Conservation (phyloP, 2,888 invertebrate genomes). For the Bugula neritina region DNA sequence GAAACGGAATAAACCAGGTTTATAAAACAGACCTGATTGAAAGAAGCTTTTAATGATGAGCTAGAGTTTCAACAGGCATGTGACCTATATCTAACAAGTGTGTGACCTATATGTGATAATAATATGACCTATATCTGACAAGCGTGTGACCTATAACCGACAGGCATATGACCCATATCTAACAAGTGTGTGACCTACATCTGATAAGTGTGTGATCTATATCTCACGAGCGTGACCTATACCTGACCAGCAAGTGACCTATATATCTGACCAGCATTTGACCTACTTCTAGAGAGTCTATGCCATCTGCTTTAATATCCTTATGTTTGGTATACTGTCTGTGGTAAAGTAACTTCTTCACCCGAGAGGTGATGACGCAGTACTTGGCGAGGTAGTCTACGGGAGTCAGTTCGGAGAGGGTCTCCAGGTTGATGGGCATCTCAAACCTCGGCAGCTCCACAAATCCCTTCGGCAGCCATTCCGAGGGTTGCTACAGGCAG, state of each 20-base stretch:
- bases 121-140: neutral
- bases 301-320: conserved; percentile 6
- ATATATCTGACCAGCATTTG: no score
- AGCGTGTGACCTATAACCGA: neutral
- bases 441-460: conserved; percentile 20
- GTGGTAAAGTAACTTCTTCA: conserved; percentile 20
- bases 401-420: neutral
- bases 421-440: neutral
- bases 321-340: neutral
- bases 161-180: neutral
- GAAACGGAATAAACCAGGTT: neutral
- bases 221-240: neutral
- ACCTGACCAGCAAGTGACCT: neutral
- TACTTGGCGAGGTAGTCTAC: neutral
- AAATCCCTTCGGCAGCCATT: conserved; percentile 10
- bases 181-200: neutral
- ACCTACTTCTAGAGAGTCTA: conserved; percentile 17
- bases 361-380: conserved; percentile 1
- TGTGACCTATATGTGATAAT: neutral
- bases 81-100: neutral
- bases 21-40: neutral
- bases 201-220: neutral
- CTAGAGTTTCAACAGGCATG: neutral
- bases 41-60: no score
- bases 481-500: neutral